Conservation (phyloP, 2,888 invertebrate species). For the Spodoptera exigua region DNA sequence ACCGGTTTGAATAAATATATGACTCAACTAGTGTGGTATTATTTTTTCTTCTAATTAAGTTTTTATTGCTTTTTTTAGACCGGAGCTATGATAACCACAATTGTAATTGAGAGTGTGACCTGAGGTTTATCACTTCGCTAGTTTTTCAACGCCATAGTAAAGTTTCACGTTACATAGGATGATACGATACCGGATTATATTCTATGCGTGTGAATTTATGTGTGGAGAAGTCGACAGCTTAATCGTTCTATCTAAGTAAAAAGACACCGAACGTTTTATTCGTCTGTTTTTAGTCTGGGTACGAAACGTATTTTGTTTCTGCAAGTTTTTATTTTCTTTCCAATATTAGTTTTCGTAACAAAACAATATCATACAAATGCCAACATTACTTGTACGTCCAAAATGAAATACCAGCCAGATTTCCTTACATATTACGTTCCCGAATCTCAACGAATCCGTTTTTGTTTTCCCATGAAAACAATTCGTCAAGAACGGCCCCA, state of each 20-base stretch:
- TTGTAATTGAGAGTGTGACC: conserved; percentile 58
- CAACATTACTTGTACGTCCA: conserved; percentile 34
- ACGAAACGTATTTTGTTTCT: conserved; percentile 18
- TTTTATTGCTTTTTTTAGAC: conserved; percentile 14
- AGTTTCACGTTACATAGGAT: conserved; percentile 54
- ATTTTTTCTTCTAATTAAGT: conserved; percentile 5
- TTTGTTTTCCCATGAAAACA: conserved; percentile 84
- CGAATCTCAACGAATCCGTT: conserved; percentile 69
- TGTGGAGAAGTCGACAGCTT: conserved; percentile 32
- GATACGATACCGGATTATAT: conserved; percentile 47
- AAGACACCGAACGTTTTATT: conserved; percentile 22
- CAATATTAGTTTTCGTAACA: conserved; percentile 30
- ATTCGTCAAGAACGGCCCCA: conserved; percentile 86
- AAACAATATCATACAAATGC: conserved; percentile 44
- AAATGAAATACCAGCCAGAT: conserved; percentile 47
- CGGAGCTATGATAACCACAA: conserved; percentile 35
- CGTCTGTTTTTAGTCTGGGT: conserved; percentile 12
- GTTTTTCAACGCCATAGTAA: conserved; percentile 50
- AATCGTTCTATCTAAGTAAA: conserved; percentile 29
- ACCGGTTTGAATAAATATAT: conserved; percentile 7
- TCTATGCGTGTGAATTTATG: conserved; percentile 43
- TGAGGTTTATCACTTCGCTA: conserved; percentile 55
- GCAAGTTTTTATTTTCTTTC: conserved; percentile 25
- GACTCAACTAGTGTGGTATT: not conserved
- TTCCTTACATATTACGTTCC: conserved; percentile 63